Conservation (phyloP, 2,888 invertebrate genomes). For the Scaptomyza flava region DNA sequence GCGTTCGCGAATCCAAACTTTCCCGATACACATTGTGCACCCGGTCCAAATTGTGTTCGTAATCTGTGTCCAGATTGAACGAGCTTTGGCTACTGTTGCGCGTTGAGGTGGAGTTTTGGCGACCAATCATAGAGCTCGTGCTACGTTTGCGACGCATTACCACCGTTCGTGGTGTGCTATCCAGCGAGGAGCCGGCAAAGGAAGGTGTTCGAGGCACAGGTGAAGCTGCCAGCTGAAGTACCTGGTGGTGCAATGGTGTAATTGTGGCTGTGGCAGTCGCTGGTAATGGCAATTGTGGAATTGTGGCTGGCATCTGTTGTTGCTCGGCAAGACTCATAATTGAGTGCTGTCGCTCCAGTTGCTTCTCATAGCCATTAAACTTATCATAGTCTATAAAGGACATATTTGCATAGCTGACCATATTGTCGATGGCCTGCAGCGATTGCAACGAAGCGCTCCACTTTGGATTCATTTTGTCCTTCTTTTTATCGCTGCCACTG, state of each 20-base stretch:
- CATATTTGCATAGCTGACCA: conserved; percentile 86
- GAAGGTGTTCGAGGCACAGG: conserved; percentile 28
- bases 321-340: conserved; percentile 76
- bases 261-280: conserved; percentile 12
- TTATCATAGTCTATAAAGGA: conserved; percentile 86
- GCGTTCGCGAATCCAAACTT: conserved; percentile 83
- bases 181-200: conserved; percentile 31
- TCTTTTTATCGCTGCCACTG: conserved; percentile 71
- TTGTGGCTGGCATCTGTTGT: conserved; percentile 21
- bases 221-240: neutral
- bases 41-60: conserved; percentile 82
- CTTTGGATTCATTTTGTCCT: conserved; percentile 83
- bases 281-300: conserved; percentile 43
- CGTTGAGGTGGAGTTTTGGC: conserved; percentile 52
- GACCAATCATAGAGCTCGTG: conserved; percentile 48
- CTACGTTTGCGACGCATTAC: conserved; percentile 71
- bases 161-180: conserved; percentile 66
- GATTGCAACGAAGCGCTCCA: conserved; percentile 86
- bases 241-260: conserved; percentile 24
- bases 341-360: conserved; percentile 81
- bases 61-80: conserved; percentile 77
- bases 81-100: conserved; percentile 61
- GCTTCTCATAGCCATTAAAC: conserved; percentile 85
- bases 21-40: conserved; percentile 83
- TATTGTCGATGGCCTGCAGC: conserved; percentile 86